Evolutionary conservation across 2,113 vertebrate genomes (phyloP).

Genomic region (Xenopus laevis): DNA sequence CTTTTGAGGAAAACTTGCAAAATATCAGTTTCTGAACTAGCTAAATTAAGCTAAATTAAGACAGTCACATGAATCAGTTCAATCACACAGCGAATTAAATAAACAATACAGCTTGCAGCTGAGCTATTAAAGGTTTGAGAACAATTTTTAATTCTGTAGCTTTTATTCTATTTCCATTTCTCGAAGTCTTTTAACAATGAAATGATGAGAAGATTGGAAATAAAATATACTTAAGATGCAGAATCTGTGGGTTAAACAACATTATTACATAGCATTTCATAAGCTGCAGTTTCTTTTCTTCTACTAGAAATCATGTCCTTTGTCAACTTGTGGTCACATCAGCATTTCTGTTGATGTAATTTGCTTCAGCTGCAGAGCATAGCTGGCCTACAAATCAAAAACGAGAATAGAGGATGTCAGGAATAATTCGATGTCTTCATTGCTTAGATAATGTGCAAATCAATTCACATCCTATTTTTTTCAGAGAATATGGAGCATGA

Average conservation of each 20-base stretch:
- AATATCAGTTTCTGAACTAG: slow-evolving; percentile 71
- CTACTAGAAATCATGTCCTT: slow-evolving; percentile 85
- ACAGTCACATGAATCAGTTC: slow-evolving; percentile 79
- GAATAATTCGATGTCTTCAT: slow-evolving; percentile 73
- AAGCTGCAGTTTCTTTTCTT: slow-evolving; percentile 84
- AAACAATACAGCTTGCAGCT: slow-evolving; percentile 83
- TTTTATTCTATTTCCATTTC: slow-evolving; percentile 83
- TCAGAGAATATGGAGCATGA: slow-evolving; percentile 76
- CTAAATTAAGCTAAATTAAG: slow-evolving; percentile 77
- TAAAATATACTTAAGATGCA: slow-evolving; percentile 84
- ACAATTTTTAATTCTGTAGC: slow-evolving; percentile 83
- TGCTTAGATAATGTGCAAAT: slow-evolving; percentile 84
- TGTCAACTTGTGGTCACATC: slow-evolving; percentile 86
- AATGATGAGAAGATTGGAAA: slow-evolving; percentile 80
- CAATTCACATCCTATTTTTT: slow-evolving; percentile 73
- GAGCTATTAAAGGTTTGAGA: slow-evolving; percentile 83
- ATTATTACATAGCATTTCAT: slow-evolving; percentile 87
- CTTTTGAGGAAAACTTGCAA: slow-evolving; percentile 39
- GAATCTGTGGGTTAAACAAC: slow-evolving; percentile 82
- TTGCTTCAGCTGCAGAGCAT: slow-evolving; percentile 81
- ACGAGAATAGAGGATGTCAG: slow-evolving; percentile 81
- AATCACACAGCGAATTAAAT: slow-evolving; percentile 81
- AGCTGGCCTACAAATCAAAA: slow-evolving; percentile 83
- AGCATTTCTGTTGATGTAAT: slow-evolving; percentile 86
- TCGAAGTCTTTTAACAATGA: slow-evolving; percentile 82